Evolutionary conservation across 2,113 vertebrate species (phyloP), one percentile per base, ranked within the genome.

Genomic region (Crotalus helleri): DNA sequence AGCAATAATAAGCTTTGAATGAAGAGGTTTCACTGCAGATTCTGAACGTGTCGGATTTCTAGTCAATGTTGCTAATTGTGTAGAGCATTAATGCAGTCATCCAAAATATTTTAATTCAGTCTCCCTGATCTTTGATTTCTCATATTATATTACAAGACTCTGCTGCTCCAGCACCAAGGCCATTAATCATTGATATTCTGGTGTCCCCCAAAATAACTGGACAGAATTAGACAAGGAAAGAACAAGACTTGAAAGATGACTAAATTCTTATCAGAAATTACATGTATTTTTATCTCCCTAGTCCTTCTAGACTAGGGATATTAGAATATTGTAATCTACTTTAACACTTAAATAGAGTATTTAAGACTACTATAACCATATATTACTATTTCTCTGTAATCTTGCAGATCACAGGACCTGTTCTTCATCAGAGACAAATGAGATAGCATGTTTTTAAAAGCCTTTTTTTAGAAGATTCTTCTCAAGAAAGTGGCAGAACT

Each of bases 101-200:
- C 92, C 57, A 92, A 46, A 93, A 23, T 61, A 89, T 95, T 97
- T 94, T 95, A 95, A 94, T 94, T 94, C 92, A 93, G 90, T 92
- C 29, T 11, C 46, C 51, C 57, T 94, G 91, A 95, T 96, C 93
- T 96, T 90, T 92, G 89, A 59, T 53, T 96, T 95, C 91, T 96
- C 95, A 96, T 95, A 94, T 95, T 95, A 94, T 93, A 94, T 95
- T 96, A 95, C 17, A 89, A 95, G 91, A 24, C 46, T 91, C 85
- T 89, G 94, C 90, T 96, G 95, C 92, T 93, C 85, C 88, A 93
- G 94, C 88, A 95, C 29, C 61, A 58, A 94, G 46, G 19, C 86
- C 96, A 95, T 96, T 95, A 97, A 96, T 96, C 95, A 96, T 3
- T 93, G 94, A 93, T 91, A 95, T 53, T 92, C 23, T n/a, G 93